phyloP scores from a whole-genome alignment of 2,888 invertebrate species.

The Pristionchus maxplancki region DNA sequence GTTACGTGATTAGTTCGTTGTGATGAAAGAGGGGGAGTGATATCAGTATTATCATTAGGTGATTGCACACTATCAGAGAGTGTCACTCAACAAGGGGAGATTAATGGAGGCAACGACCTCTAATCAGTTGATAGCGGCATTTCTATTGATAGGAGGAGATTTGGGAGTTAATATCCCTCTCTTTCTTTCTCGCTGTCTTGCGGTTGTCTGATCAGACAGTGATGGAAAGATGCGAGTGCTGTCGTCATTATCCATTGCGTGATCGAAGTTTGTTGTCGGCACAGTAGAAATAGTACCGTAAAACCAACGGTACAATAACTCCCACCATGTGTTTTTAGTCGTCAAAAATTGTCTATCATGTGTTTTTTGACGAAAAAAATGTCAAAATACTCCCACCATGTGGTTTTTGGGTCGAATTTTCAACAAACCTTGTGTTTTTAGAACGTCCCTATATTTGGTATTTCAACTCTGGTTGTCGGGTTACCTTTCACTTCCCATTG shows the following conservation, averaged over 20 bases:
- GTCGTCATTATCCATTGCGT: constrained; percentile 20
- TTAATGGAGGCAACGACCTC: neutral
- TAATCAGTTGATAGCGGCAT: constrained; percentile 28
- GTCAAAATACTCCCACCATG: too few species aligned
- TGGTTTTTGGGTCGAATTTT: too few species aligned
- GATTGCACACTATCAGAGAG: neutral
- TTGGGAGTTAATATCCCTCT: neutral
- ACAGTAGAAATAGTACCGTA: too few species aligned
- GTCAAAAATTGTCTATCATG: too few species aligned
- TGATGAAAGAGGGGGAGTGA: neutral
- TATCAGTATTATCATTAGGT: constrained; percentile 3
- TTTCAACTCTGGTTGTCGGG: too few species aligned
- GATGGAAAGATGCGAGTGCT: neutral
- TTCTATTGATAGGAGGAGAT: neutral
- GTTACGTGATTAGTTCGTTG: neutral
- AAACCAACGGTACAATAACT: too few species aligned
- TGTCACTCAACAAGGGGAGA: constrained; percentile 3
- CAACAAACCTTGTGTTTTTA: too few species aligned
- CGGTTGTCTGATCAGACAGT: neutral
- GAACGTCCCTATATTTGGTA: too few species aligned
- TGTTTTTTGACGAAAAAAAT: too few species aligned
- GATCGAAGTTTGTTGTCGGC: neutral
- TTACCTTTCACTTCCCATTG: neutral
- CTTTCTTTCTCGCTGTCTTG: too few species aligned
- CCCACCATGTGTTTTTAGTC: too few species aligned